Evolutionary conservation across 2,888 invertebrate species (phyloP).

Genomic region (Tipula confusa): DNA sequence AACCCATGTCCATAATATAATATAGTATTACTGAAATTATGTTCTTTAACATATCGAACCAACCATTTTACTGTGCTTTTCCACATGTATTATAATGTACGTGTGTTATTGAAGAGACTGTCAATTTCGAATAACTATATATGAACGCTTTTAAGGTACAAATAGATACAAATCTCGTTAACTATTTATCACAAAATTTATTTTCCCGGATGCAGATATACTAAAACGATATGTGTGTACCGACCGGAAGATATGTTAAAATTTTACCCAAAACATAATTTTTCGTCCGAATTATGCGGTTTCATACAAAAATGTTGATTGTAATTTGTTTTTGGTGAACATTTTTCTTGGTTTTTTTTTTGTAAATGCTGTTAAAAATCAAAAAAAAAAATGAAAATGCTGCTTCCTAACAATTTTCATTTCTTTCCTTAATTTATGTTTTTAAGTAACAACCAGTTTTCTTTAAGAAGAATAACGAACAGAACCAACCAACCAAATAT

Average conservation of each 20-base stretch:
- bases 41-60: no score
- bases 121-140: neutral
- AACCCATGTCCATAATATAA: neutral
- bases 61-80: no score
- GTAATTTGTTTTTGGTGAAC: neutral
- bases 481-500: neutral
- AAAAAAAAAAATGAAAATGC: neutral
- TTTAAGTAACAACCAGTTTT: neutral
- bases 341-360: neutral
- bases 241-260: neutral
- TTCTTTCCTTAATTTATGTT: neutral
- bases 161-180: neutral
- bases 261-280: neutral
- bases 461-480: no score
- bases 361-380: neutral
- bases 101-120: neutral
- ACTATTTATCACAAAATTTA: constrained; percentile 8
- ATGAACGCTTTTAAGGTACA: neutral
- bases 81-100: neutral
- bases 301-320: neutral
- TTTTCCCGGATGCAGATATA: neutral
- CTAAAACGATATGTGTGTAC: neutral
- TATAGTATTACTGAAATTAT: neutral
- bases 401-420: neutral
- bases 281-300: neutral